Evolutionary conservation across 1,140 invertebrate genomes (phyloP), one percentile per base, ranked within the genome.

Genomic region (Leptonema lineaticorne): DNA sequence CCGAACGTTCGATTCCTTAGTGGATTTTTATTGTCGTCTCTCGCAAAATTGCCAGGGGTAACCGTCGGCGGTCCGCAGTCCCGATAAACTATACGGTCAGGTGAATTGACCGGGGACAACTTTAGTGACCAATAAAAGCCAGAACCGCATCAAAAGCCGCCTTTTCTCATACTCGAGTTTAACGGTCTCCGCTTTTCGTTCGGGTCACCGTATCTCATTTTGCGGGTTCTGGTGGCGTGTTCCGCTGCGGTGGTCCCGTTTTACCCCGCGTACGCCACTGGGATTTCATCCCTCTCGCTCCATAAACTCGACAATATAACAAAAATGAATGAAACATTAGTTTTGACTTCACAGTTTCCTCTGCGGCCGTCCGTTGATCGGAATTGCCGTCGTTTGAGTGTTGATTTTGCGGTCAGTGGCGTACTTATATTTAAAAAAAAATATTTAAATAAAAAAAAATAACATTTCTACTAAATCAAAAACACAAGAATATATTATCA

Each of bases 241-340:
- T 37, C 5, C 30, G 28, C 22, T 18, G 33, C 53, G 22, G 14
- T 33, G 28, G n/a, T 66, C 57, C 56, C 53, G 50, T 24, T 62
- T 60, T 22, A 37, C 18, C 30, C 0, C 4, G 41, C 24, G 46
- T 2, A 30, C 7, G n/a, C 27, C 8, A 29, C 24, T n/a, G 20
- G 16, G 7, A 27, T 29, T 58, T 58, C 9, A 16, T 41, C 37
- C 37, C 30, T 46, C 60, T 53, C 56, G 26, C 8, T 29, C 64
- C 58, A 58, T 37, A 24, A 33, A 29, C 62, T 24, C 62, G 45
- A 65, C 63, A 73, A 73, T 73, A 73, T 73, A 73, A 70, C 71
- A 73, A 73, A 73, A 73, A 73, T 73, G 71, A 73, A 73, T 73
- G 71, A 73, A 73, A 73, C 71, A 73, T 73, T 73, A 73, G 71